These are phyloP conservation scores for Listronotus bonariensis DNA, from an alignment of 1,140 invertebrate species.

Conservation along the genomic window DNA sequence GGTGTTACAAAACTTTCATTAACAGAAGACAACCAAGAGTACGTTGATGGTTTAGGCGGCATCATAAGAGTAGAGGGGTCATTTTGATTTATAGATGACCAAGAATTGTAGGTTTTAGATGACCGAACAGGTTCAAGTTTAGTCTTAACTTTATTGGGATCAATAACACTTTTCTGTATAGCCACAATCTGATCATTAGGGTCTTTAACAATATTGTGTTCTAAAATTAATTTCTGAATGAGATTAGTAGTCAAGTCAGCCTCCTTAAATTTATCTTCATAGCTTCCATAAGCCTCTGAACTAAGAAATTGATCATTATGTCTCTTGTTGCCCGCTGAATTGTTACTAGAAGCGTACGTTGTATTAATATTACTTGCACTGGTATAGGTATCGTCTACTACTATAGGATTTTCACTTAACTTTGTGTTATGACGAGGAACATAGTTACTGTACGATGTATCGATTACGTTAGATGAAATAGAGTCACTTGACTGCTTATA, in stretches of 20 bases:
- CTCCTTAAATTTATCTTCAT: neutral
- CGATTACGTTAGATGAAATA: neutral
- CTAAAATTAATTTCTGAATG: conserved; percentile 38
- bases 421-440: conserved; percentile 1
- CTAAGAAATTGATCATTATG: conserved; percentile 35
- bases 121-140: neutral
- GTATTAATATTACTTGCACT: conserved; percentile 42
- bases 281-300: conserved; percentile 1
- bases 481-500: neutral
- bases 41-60: conserved; percentile 52
- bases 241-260: conserved; percentile 13
- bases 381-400: conserved; percentile 50
- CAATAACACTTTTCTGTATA: conserved; percentile 7
- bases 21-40: conserved; percentile 26
- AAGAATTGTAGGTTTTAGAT: neutral
- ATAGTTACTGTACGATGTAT: neutral
- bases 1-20: conserved; percentile 29
- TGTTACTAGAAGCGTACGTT: conserved; percentile 10
- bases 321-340: conserved; percentile 23
- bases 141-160: neutral
- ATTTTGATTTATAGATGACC: neutral
- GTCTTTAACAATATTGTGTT: conserved; percentile 30
- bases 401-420: conserved; percentile 51
- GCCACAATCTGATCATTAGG: conserved; percentile 15
- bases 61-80: conserved; percentile 32